Evolutionary conservation across 2,113 vertebrate genomes (phyloP).

Genomic region (Macquaria australasica): DNA sequence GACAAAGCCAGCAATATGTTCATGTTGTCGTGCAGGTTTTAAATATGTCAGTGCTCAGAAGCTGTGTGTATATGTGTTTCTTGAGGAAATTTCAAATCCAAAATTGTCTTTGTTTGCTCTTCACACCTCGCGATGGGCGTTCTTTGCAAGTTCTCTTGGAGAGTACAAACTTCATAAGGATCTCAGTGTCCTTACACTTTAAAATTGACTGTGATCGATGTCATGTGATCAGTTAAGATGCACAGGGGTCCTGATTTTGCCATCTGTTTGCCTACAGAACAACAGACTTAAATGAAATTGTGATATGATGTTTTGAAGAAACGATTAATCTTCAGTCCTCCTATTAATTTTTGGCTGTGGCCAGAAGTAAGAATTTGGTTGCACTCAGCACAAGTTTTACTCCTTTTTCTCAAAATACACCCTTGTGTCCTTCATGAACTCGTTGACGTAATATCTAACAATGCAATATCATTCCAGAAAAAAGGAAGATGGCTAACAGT

Average conservation of each 20-base stretch:
- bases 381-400: neutral
- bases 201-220: neutral
- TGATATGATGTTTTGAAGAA: neutral
- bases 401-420: neutral
- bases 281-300: neutral
- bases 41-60: conserved; percentile 36
- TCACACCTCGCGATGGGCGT: conserved; percentile 17
- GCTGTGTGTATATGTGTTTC: conserved; percentile 14
- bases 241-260: neutral
- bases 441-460: neutral
- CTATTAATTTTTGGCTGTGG: conserved; percentile 6
- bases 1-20: conserved; percentile 68
- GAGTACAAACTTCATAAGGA: conserved; percentile 8
- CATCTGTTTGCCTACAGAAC: conserved; percentile 4
- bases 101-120: conserved; percentile 18
- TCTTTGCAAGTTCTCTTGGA: conserved; percentile 18
- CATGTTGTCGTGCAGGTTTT: conserved; percentile 30
- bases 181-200: conserved; percentile 8
- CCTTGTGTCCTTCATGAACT: neutral
- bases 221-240: neutral
- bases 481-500: neutral
- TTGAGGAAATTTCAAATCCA: conserved; percentile 14
- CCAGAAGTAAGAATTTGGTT: neutral
- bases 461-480: neutral
- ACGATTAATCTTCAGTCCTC: neutral